Percentiles rank a stretch among this genome's conserved stretches.
Conservation (phyloP, 2,888 invertebrate genomes). For the Hipparchia semele region DNA sequence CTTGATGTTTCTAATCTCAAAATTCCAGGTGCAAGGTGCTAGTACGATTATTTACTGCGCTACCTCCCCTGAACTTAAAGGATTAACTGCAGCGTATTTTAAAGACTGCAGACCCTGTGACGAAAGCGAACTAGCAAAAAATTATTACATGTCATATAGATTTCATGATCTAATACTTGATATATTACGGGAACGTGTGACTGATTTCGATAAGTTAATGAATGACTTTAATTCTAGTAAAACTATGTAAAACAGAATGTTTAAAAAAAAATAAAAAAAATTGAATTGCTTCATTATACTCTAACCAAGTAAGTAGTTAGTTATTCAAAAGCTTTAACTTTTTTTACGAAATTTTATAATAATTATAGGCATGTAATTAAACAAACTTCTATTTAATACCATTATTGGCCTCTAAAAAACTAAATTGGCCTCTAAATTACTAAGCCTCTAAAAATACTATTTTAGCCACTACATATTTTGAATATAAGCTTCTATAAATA, state of each 20-base stretch:
- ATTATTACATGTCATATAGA: slow-evolving; percentile 65
- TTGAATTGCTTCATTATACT: not conserved
- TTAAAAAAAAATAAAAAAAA: not conserved
- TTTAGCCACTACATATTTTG: too few species aligned
- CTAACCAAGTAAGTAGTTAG: too few species aligned
- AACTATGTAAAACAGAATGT: not conserved
- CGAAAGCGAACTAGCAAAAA: slow-evolving; percentile 64
- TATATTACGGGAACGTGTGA: slow-evolving; percentile 52
- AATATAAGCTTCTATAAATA: too few species aligned
- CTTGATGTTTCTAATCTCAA: too few species aligned
- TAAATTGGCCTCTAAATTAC: too few species aligned
- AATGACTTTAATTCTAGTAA: slow-evolving; percentile 15
- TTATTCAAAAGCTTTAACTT: too few species aligned
- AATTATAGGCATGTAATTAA: too few species aligned
- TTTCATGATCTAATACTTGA: slow-evolving; percentile 59
- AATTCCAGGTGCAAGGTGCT: slow-evolving; percentile 93
- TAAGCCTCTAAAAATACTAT: too few species aligned
- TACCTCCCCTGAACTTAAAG: slow-evolving; percentile 89
- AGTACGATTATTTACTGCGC: slow-evolving; percentile 95
- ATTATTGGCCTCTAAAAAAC: too few species aligned
- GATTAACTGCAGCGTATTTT: slow-evolving; percentile 93
- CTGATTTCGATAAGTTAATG: slow-evolving; percentile 31
- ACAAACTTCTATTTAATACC: too few species aligned
- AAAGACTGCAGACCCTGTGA: slow-evolving; percentile 92
- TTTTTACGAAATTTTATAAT: too few species aligned